Percentiles rank a stretch among this genome's conserved stretches.
phyloP scores from a whole-genome alignment of 2,797 vertebrate species.

The Malurus leucopterus region DNA sequence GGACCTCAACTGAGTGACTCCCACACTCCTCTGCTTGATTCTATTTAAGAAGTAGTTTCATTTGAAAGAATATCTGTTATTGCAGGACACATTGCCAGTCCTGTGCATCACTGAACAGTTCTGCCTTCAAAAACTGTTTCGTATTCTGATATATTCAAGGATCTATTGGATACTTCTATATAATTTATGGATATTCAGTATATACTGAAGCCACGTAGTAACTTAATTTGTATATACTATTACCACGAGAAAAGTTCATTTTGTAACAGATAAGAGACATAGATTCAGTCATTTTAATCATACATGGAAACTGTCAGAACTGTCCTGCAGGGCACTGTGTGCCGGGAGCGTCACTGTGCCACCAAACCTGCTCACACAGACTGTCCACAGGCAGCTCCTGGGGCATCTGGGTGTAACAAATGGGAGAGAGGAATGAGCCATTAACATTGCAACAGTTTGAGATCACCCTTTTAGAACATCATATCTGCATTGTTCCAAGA shows the following conservation, averaged over 20 bases:
- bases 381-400: background rate
- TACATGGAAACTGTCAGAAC: background rate
- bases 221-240: background rate
- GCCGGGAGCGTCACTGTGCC: background rate
- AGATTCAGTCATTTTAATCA: background rate
- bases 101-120: background rate
- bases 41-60: background rate
- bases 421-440: background rate
- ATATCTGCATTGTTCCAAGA: rapidly evolving
- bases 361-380: background rate
- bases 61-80: background rate
- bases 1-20: background rate
- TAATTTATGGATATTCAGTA: background rate
- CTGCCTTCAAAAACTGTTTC: background rate
- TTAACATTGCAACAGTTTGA: no score
- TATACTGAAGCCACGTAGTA: background rate
- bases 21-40: background rate
- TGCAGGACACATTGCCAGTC: background rate
- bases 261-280: background rate
- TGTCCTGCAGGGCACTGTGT: background rate
- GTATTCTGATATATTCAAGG: background rate
- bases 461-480: background rate
- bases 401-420: rapidly evolving
- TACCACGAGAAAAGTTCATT: background rate
- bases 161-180: background rate